Evolutionary conservation across 37 sponge, comb jelly and placozoan species (phyloP).

Genomic region (Ianthella basta): DNA sequence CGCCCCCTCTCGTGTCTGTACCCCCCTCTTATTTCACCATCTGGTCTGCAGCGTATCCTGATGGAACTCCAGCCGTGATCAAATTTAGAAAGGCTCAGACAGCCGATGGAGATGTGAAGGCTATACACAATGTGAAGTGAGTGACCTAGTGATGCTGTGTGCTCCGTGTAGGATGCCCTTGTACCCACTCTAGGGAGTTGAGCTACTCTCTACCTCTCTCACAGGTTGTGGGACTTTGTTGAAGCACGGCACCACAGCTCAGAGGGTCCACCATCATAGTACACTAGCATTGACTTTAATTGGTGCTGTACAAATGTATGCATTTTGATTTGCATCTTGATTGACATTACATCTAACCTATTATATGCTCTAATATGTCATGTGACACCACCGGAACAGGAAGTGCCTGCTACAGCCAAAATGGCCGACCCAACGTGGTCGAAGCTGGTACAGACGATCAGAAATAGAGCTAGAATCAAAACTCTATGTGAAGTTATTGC

Average conservation of each 20-base stretch:
- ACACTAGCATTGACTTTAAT: neutral
- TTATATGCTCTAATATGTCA: no score
- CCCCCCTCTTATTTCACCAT: neutral
- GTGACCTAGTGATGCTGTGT: neutral
- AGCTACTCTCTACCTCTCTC: neutral
- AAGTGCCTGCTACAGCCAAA: neutral
- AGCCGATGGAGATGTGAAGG: conserved; percentile 54
- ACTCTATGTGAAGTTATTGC: conserved; percentile 2
- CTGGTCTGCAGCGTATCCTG: conserved; percentile 65
- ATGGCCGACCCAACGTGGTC: conserved; percentile 38
- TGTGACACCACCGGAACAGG: no score
- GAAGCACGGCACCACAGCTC: neutral
- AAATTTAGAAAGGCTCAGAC: conserved; percentile 27
- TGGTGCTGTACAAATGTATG: neutral
- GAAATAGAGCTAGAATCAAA: neutral
- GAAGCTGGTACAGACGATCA: neutral
- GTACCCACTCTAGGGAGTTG: neutral
- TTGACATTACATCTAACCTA: no score
- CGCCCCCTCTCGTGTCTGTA: no score
- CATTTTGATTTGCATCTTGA: neutral
- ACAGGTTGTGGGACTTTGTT: conserved; percentile 84
- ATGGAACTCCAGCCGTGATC: conserved; percentile 60
- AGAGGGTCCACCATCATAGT: neutral
- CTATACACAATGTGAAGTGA: conserved; percentile 40
- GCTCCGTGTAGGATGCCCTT: neutral